Conservation (phyloP, 2,797 vertebrate genomes). For the Lacerta bilineata region DNA sequence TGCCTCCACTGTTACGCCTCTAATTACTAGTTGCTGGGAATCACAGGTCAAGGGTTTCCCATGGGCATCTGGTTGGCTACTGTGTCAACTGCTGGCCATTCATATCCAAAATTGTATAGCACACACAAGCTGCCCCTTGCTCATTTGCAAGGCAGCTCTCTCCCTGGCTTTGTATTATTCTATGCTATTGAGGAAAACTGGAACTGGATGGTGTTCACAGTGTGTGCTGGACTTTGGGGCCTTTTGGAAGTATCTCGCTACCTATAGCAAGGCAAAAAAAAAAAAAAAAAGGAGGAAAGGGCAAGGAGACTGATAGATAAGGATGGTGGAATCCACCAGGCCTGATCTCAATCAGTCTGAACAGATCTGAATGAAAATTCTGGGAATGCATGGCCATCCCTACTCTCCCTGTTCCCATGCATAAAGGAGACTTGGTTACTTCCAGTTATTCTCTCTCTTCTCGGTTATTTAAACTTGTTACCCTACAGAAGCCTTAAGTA, state of each 20-base stretch:
- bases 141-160: background rate
- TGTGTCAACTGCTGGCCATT: no score
- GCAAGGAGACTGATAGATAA: background rate
- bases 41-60: no score
- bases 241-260: background rate
- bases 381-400: no score
- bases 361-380: no score
- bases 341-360: background rate
- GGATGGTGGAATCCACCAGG: background rate
- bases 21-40: no score
- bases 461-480: background rate
- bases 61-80: no score
- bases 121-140: background rate
- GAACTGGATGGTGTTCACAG: conserved; percentile 16
- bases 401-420: no score
- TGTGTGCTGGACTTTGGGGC: background rate
- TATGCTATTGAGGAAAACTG: background rate
- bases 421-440: background rate
- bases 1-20: no score
- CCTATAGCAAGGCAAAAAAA: background rate
- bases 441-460: background rate
- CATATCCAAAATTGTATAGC: no score
- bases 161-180: background rate
- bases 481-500: no score
- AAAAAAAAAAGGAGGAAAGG: background rate